A percentile compares a stretch with the other conserved stretches of the same genome.
phyloP scores from a whole-genome alignment of 2,888 invertebrate species.

The Drosophila meridionalis region DNA sequence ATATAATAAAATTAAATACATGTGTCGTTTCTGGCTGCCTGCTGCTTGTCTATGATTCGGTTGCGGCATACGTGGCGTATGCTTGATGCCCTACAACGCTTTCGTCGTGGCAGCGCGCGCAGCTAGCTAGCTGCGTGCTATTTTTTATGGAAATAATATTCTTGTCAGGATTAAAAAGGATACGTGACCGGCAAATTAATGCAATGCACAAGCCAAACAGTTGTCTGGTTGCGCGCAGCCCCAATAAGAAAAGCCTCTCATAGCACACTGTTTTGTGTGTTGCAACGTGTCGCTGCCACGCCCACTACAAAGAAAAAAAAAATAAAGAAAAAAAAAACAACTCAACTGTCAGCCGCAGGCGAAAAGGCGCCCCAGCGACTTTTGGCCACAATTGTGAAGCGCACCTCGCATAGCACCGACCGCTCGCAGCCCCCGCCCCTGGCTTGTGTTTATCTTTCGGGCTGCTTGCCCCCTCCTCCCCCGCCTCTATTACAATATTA shows the following conservation, averaged over 20 bases:
- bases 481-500: slow-evolving; percentile 48
- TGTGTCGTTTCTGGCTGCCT: slow-evolving; percentile 48
- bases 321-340: slow-evolving; percentile 43
- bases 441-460: slow-evolving; percentile 45
- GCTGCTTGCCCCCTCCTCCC: neutral
- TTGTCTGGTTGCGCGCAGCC: slow-evolving; percentile 30
- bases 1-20: slow-evolving; percentile 67
- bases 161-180: slow-evolving; percentile 85
- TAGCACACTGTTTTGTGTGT: slow-evolving; percentile 36
- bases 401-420: slow-evolving; percentile 24
- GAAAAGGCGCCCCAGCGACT: slow-evolving; percentile 16
- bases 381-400: slow-evolving; percentile 6
- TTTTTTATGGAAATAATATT: slow-evolving; percentile 84
- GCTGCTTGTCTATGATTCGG: slow-evolving; percentile 64
- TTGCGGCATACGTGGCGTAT: slow-evolving; percentile 70
- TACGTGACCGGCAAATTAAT: slow-evolving; percentile 85
- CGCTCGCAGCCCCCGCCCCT: slow-evolving; percentile 12
- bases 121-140: slow-evolving; percentile 29
- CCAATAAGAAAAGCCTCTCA: slow-evolving; percentile 24
- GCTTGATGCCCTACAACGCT: slow-evolving; percentile 59
- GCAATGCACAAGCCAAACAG: slow-evolving; percentile 61
- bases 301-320: slow-evolving; percentile 3
- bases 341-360: slow-evolving; percentile 53
- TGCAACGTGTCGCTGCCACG: slow-evolving; percentile 49
- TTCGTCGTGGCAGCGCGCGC: slow-evolving; percentile 33